Evolutionary conservation across 2,888 invertebrate species (phyloP).

Genomic region (Ochropacha duplaris): DNA sequence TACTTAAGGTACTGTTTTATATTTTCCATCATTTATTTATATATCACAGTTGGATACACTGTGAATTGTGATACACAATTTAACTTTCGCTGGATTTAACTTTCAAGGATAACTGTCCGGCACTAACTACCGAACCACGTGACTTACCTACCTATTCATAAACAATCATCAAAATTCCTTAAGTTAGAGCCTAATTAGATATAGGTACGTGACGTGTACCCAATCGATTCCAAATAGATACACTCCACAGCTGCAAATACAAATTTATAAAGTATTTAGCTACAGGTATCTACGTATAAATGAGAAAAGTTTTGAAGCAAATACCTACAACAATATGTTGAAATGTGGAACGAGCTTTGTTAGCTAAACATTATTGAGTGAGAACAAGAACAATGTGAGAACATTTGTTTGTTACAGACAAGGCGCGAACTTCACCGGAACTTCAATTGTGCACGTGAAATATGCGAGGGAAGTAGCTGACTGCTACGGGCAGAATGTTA

Average conservation of each 20-base stretch:
- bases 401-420: slow-evolving; percentile 54
- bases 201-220: too few species aligned
- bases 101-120: too few species aligned
- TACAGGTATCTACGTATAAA: slow-evolving; percentile 5
- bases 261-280: not conserved
- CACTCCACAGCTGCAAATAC: not conserved
- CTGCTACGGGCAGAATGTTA: slow-evolving; percentile 74
- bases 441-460: slow-evolving; percentile 71
- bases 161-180: too few species aligned
- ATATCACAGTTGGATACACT: too few species aligned
- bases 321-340: slow-evolving; percentile 13
- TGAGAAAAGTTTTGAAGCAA: slow-evolving; percentile 17
- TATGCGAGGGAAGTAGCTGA: slow-evolving; percentile 70
- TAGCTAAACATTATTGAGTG: slow-evolving; percentile 14
- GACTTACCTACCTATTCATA: too few species aligned
- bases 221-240: not conserved
- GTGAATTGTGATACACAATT: too few species aligned
- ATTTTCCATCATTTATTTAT: too few species aligned
- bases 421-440: slow-evolving; percentile 70
- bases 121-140: too few species aligned
- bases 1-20: too few species aligned
- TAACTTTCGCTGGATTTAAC: too few species aligned
- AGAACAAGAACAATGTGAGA: slow-evolving; percentile 24
- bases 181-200: too few species aligned
- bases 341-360: slow-evolving; percentile 13